Percentiles rank a stretch among this genome's conserved stretches.
Evolutionary conservation across 92 coral and sea anemone species (phyloP).

Genomic region (Porites cylindrica): DNA sequence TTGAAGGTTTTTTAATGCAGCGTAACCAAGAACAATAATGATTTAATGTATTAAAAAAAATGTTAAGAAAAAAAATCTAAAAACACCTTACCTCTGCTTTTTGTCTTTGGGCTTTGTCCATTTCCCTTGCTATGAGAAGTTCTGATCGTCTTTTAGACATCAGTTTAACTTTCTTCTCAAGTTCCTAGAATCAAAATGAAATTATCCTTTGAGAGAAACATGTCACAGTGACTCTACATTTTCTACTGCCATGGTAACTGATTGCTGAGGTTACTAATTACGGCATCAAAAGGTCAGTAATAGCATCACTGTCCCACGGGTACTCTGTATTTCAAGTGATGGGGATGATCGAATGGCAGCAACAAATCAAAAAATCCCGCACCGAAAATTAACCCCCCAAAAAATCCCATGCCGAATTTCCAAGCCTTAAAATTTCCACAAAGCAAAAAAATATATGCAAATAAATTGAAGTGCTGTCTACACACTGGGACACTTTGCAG

Average conservation of each 20-base stretch:
- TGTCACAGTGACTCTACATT: neutral
- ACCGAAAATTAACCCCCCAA: no score
- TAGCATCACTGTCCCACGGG: no score
- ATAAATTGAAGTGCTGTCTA: no score
- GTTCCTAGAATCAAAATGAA: slow-evolving; percentile 64
- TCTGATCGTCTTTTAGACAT: slow-evolving; percentile 84
- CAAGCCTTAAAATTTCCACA: no score
- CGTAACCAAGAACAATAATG: neutral
- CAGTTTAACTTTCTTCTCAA: slow-evolving; percentile 75
- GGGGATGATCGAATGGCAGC: no score
- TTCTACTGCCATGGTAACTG: neutral
- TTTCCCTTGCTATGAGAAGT: slow-evolving; percentile 84
- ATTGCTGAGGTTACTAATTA: no score
- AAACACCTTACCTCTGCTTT: slow-evolving; percentile 60
- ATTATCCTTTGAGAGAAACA: neutral
- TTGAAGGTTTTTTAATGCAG: neutral
- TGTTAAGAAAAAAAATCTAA: neutral
- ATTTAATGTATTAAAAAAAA: neutral
- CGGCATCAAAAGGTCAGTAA: no score
- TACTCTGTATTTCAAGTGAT: no score
- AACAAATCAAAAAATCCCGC: no score
- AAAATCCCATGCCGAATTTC: no score
- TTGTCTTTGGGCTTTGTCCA: slow-evolving; percentile 74
- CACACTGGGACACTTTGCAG: no score
- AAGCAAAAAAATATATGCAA: no score